Base-by-base conservation (phyloP, 2,797 vertebrate species). In the Danio tinwini region DNA sequence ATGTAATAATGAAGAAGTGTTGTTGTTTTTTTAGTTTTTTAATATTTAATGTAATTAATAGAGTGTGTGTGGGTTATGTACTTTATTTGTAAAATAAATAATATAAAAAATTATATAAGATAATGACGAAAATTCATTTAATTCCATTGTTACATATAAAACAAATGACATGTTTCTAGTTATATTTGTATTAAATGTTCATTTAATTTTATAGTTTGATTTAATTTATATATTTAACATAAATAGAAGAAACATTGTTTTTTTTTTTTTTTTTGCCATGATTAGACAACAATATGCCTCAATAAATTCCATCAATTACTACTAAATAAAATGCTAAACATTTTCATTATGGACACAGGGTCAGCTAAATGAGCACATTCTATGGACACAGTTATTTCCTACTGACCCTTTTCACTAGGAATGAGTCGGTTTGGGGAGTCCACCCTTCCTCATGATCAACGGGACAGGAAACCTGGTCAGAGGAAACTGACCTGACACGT, bases 401-500 rank as follows among this genome's bases (percentile, higher is more conserved):
- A 29, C 7, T 62, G 17, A 19, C 29, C 4, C 62, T 50, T 37
- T 2, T 65, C 71, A 74, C 39, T 58, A 69, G 53, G 64, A 82
- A 47, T 83, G 53, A 42, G 19, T 53, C 52, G 53, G 29, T 62
- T 45, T 39, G 62, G 16, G 65, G 8, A 81, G 63, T 83, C 58
- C 83, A 79, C 68, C 49, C 67, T 84, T 86, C 81, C 82, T 81
- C 12, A 49, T 74, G 63, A 56, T 62, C 58, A 61, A 17, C n/a
- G 19, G 67, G 71, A 68, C 81, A 84, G 78, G 72, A 82, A 84
- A 82, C 39, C 70, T 80, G 74, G 69, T 78, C 74, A 82, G 68
- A 77, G 81, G 83, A 86, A 81, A 84, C 78, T 65, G 76, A 73
- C 83, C 68, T 74, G 50, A 63, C 68, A 76, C 69, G 78, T 82